phyloP scores from a whole-genome alignment of 2,113 vertebrate species.

The Morone saxatilis region DNA sequence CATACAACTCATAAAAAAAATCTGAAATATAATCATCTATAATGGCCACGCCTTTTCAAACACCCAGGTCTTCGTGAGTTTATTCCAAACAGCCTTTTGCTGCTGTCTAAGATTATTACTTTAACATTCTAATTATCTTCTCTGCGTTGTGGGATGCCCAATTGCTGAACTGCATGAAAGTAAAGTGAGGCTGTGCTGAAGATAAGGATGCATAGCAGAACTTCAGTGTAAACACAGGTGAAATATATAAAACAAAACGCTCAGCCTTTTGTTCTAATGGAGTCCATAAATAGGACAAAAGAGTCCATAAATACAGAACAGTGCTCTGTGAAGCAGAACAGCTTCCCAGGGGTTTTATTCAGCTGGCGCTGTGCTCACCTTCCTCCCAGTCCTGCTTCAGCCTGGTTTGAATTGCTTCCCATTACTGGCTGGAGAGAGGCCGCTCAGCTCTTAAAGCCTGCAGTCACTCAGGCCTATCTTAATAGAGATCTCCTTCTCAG shows the following conservation, averaged over 20 bases:
- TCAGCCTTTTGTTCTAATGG: slow-evolving; percentile 44
- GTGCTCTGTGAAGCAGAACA: slow-evolving; percentile 28
- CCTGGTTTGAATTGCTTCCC: slow-evolving; percentile 34
- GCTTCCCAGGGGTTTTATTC: slow-evolving; percentile 47
- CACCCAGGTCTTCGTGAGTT: too few species aligned
- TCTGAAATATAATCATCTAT: too few species aligned
- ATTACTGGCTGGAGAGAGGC: slow-evolving; percentile 37
- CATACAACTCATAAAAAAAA: too few species aligned
- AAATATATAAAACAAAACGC: slow-evolving; percentile 46
- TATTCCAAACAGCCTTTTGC: too few species aligned
- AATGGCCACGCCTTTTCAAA: too few species aligned
- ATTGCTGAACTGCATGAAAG: slow-evolving; percentile 8
- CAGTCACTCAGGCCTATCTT: slow-evolving; percentile 64
- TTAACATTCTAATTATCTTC: neutral
- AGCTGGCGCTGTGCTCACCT: neutral
- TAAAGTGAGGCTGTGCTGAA: neutral
- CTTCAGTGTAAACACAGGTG: slow-evolving; percentile 16
- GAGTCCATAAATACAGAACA: slow-evolving; percentile 49
- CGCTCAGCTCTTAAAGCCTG: slow-evolving; percentile 46
- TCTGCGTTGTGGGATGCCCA: neutral
- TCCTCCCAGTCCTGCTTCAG: slow-evolving; percentile 27
- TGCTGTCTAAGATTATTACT: neutral
- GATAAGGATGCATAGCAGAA: neutral
- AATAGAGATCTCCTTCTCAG: slow-evolving; percentile 68
- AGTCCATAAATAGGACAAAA: slow-evolving; percentile 59